phyloP scores from a whole-genome alignment of 2,113 vertebrate genomes.

The Oreochromis aureus region DNA sequence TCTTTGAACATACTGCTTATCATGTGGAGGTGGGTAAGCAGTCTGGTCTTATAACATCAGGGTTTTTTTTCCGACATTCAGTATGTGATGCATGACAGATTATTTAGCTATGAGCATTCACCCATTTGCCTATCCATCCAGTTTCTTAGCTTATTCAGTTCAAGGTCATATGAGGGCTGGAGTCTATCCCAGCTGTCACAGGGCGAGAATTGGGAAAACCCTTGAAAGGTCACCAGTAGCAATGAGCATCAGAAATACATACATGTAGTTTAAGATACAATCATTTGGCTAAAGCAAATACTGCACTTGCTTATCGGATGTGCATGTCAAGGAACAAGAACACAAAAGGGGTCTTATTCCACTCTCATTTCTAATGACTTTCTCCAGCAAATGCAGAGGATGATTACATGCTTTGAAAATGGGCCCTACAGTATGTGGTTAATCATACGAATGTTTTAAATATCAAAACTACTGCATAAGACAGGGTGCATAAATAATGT shows the following conservation, averaged over 20 bases:
- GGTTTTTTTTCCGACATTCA: background rate
- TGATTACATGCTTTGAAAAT: slow-evolving; percentile 4
- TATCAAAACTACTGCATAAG: slow-evolving; percentile 3
- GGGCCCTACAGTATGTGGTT: background rate
- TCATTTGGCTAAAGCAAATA: background rate
- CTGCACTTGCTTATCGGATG: background rate
- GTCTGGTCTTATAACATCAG: background rate
- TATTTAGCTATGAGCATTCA: background rate
- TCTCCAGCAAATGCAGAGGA: background rate
- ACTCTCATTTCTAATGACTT: slow-evolving; percentile 3
- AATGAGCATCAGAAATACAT: background rate
- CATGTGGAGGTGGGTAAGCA: background rate
- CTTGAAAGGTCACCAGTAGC: background rate
- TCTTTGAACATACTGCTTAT: background rate
- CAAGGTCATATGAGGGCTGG: background rate
- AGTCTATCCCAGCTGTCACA: background rate
- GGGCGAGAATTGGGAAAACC: background rate
- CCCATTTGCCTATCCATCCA: background rate
- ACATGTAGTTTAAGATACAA: background rate
- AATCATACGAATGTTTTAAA: slow-evolving; percentile 29
- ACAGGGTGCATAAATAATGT: slow-evolving; percentile 36
- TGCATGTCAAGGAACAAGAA: background rate
- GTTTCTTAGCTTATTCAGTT: background rate
- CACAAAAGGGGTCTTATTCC: background rate
- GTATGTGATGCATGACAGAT: background rate